Evolutionary conservation across 1,140 invertebrate genomes (phyloP).

Genomic region (Cotesia glomerata): DNA sequence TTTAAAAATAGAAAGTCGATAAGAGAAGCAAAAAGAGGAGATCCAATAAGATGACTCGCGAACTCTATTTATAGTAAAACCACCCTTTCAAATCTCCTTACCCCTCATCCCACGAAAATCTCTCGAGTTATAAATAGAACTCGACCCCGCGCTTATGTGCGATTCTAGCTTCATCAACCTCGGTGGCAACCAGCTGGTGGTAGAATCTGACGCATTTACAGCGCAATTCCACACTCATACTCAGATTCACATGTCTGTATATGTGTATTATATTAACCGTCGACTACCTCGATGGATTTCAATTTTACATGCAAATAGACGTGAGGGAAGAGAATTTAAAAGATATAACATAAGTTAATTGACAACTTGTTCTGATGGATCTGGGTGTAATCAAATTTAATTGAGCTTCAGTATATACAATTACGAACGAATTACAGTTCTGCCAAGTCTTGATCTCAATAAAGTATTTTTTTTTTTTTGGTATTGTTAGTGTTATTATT

Average conservation of each 20-base stretch:
- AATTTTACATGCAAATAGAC: too few relatives aligned
- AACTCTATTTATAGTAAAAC: conserved; percentile 51
- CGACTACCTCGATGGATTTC: too few relatives aligned
- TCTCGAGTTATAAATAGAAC: conserved; percentile 49
- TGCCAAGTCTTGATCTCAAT: too few relatives aligned
- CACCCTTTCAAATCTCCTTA: conserved; percentile 20
- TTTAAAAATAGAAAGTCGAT: not conserved
- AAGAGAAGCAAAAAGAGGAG: conserved; percentile 27
- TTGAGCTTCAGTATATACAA: too few relatives aligned
- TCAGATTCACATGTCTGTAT: not conserved
- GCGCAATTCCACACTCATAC: not conserved
- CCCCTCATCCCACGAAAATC: conserved; percentile 51
- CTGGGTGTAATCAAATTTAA: not conserved
- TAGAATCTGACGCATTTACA: conserved; percentile 20
- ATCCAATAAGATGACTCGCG: conserved; percentile 36
- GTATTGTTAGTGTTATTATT: too few relatives aligned
- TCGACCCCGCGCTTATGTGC: conserved; percentile 27
- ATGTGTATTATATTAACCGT: too few relatives aligned
- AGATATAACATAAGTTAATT: not conserved
- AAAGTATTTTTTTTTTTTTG: too few relatives aligned
- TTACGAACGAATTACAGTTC: too few relatives aligned
- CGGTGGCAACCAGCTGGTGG: conserved; percentile 11
- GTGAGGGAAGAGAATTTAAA: too few relatives aligned
- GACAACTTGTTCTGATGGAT: conserved; percentile 20
- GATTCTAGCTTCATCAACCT: conserved; percentile 18